These are phyloP conservation scores for Sebastes matsubarae DNA, from an alignment of 2,797 vertebrate species.

Conservation along the genomic window DNA sequence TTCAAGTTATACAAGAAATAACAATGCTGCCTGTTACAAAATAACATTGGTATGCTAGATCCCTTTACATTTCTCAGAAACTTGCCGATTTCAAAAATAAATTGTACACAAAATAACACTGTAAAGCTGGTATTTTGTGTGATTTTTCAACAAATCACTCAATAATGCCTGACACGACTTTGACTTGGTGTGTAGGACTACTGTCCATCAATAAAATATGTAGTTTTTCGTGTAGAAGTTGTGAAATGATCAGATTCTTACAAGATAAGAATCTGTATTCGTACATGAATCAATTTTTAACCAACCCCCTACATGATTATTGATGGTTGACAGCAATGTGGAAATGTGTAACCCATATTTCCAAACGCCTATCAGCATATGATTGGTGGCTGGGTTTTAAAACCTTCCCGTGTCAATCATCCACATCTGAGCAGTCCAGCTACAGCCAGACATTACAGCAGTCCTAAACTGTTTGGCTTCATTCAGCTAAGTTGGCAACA, in stretches of 20 bases:
- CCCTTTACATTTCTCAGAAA: no score
- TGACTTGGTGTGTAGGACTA: no score
- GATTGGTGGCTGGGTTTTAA: background rate
- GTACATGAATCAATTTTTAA: background rate
- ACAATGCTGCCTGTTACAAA: no score
- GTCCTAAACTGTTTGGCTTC: background rate
- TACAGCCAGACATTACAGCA: background rate
- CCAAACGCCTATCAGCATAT: background rate
- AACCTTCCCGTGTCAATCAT: conserved; percentile 1
- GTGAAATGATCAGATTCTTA: background rate
- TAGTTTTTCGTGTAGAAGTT: background rate
- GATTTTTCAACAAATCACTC: no score
- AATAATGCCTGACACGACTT: no score
- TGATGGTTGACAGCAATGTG: background rate
- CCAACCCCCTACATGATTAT: background rate
- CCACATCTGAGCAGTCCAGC: background rate
- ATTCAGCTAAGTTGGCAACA: background rate
- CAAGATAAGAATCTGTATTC: background rate
- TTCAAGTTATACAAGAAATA: no score
- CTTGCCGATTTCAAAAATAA: no score
- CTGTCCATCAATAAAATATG: background rate
- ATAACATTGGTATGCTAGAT: no score
- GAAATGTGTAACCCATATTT: background rate
- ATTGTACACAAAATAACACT: no score
- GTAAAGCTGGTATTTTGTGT: no score